Percentiles rank a stretch among this genome's conserved stretches.
These are phyloP conservation scores for Leptinotarsa lineolata DNA, from an alignment of 1,140 invertebrate species.

Conservation along the genomic window DNA sequence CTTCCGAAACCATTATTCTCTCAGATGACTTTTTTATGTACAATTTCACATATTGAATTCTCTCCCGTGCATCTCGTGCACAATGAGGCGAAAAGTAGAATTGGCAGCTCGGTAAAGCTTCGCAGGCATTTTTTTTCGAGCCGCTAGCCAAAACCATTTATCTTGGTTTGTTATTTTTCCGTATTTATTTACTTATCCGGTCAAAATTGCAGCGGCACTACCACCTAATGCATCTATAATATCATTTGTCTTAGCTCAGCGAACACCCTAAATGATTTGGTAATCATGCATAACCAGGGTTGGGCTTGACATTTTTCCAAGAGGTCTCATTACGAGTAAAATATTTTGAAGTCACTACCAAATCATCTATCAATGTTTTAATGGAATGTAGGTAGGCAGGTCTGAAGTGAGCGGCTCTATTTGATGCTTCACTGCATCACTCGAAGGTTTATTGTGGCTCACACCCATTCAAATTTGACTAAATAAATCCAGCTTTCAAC, in stretches of 20 bases:
- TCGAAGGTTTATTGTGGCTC: too few relatives aligned
- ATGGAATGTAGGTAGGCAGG: too few relatives aligned
- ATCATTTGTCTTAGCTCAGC: constrained; percentile 49
- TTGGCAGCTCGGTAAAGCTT: constrained; percentile 40
- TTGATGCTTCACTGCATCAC: too few relatives aligned
- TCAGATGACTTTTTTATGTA: constrained; percentile 39
- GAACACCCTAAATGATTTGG: constrained; percentile 35
- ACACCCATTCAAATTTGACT: too few relatives aligned
- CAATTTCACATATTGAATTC: constrained; percentile 43
- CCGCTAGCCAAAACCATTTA: constrained; percentile 47
- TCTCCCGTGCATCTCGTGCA: constrained; percentile 39
- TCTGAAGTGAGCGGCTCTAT: too few relatives aligned
- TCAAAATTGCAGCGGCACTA: constrained; percentile 39
- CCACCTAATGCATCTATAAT: constrained; percentile 51
- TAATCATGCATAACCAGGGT: constrained; percentile 24
- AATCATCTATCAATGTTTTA: too few relatives aligned
- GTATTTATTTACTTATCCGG: constrained; percentile 48
- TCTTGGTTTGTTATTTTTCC: constrained; percentile 50
- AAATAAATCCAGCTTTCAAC: too few relatives aligned
- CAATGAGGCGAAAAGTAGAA: constrained; percentile 37
- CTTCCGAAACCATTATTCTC: constrained; percentile 10
- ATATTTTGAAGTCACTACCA: too few relatives aligned
- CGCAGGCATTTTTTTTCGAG: constrained; percentile 44
- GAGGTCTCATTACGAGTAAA: too few relatives aligned
- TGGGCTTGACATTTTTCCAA: background rate